phyloP scores from a whole-genome alignment of 2,888 invertebrate species.

The Kryphioiulus occultus region DNA sequence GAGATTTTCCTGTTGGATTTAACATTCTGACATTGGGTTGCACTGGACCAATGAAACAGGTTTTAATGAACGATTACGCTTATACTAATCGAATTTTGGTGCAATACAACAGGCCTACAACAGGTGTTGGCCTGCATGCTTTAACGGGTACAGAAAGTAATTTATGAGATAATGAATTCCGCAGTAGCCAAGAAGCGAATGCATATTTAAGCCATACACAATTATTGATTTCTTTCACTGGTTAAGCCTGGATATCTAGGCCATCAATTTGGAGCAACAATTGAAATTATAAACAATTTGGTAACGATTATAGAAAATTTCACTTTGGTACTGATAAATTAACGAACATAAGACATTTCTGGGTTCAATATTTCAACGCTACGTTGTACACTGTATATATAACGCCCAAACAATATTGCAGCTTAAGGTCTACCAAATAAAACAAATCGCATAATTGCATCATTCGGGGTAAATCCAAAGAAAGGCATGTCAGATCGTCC shows the following conservation, averaged over 20 bases:
- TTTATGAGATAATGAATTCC: constrained; percentile 9
- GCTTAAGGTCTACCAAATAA: too few species aligned
- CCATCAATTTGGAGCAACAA: background rate
- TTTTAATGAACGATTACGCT: background rate
- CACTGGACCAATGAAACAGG: background rate
- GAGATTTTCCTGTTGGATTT: background rate
- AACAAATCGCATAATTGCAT: too few species aligned
- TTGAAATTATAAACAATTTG: background rate
- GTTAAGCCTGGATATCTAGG: background rate
- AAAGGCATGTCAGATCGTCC: too few species aligned
- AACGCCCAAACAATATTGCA: too few species aligned
- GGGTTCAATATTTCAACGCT: background rate
- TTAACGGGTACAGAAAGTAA: background rate
- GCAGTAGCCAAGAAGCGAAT: background rate
- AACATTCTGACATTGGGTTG: background rate
- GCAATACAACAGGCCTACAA: background rate
- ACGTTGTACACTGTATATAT: too few species aligned
- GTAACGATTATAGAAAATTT: background rate
- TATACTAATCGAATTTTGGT: background rate
- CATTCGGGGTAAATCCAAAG: too few species aligned
- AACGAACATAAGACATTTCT: too few species aligned
- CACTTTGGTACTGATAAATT: background rate
- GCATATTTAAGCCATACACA: background rate
- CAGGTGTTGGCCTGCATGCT: background rate
- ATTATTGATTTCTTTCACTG: background rate